Base-by-base conservation (phyloP, 2,797 vertebrate species). In the Syngnathus rostellatus region DNA sequence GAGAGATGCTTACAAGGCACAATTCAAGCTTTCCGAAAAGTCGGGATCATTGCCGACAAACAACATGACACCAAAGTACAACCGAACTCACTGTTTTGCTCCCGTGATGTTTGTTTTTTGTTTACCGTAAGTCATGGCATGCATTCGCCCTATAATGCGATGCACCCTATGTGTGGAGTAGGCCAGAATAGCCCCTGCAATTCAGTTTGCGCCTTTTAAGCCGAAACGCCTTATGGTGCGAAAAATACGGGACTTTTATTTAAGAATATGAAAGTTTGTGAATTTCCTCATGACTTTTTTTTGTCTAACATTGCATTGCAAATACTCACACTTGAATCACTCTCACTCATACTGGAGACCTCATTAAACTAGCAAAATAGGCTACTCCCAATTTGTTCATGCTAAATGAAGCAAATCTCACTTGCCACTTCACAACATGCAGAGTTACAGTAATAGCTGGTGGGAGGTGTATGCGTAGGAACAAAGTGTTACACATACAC, bases 401-500 rank as follows among this genome's bases (percentile, higher is more conserved):
- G 11, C 41, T 23, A 62, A 16, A 5, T 62, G 40, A 62, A 62
- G 21, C 41, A 41, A 61, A 23, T 45, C 14, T 48, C 5, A 23
- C 62, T 68, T 45, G 71, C 68, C 73, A 66, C 60, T 75, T 62
- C 64, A 31, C 62, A 41, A 40, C 31, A 64, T 75, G 61, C 51
- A 48, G 53, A 76, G 71, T 66, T 74, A 68, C 78, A 72, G 71
- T 66, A 60, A 38, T 63, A 71, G 72, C 69, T 65, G 78, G 77
- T 79, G 79, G 74, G 70, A n/a, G 62, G 43, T 51, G 45, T 64
- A 40, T 74, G 69, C 23, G 67, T 79, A 71, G 72, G 77, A 72
- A 19, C 63, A 23, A 23, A 72, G 72, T 64, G 68, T 65, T 77
- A 67, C 77, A 31, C 60, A 62, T 25, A 67, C 69, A 71, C 71